A percentile compares a stretch with the other conserved stretches of the same genome.
Conservation (phyloP, 2,113 vertebrate species). For the Amazona guildingii region DNA sequence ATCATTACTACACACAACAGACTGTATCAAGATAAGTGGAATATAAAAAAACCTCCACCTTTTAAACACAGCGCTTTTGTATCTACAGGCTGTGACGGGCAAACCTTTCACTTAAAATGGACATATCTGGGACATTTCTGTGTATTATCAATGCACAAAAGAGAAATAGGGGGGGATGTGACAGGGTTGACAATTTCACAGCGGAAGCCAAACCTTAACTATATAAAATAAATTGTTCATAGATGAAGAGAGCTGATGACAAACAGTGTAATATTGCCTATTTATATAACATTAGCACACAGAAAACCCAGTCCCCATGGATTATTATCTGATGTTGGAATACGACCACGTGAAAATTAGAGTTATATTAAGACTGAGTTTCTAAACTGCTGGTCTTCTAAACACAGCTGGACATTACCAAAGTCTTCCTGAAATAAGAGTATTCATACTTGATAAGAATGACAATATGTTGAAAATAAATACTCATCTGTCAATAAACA, state of each 20-base stretch:
- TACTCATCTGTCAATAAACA: conserved; percentile 20
- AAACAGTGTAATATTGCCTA: background rate
- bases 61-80: background rate
- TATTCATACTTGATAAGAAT: background rate
- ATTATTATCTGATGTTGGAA: background rate
- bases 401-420: background rate
- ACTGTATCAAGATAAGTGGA: background rate
- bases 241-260: background rate
- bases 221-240: background rate
- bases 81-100: background rate
- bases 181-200: background rate
- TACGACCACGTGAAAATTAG: fast-evolving
- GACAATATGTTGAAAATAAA: background rate
- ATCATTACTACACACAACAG: background rate
- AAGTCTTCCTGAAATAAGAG: background rate
- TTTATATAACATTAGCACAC: background rate
- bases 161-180: background rate
- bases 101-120: background rate
- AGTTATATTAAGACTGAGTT: background rate
- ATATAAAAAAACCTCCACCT: fast-evolving
- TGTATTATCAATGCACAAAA: background rate
- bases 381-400: background rate
- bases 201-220: background rate
- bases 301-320: background rate
- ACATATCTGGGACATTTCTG: background rate